Percentiles rank a stretch among this genome's conserved stretches.
Evolutionary conservation across 2,888 invertebrate genomes (phyloP).

Genomic region (Ecdyonurus torrentis): DNA sequence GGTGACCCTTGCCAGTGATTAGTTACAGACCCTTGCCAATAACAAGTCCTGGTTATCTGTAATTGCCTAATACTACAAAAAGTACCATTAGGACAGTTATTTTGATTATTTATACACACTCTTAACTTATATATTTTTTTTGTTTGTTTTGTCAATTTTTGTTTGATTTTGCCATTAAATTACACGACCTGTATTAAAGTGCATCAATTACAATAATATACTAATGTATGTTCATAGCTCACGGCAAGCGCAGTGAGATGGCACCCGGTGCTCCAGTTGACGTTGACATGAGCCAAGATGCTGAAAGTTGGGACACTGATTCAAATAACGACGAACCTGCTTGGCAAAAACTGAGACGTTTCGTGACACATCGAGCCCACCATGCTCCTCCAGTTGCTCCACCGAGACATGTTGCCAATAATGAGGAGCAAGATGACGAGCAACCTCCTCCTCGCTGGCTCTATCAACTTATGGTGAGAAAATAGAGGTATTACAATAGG

Average conservation of each 20-base stretch:
- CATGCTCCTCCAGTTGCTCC: background rate
- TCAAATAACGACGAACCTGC: background rate
- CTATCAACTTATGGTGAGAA: background rate
- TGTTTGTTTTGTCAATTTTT: too few relatives aligned
- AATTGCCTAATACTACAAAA: too few relatives aligned
- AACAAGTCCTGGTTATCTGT: too few relatives aligned
- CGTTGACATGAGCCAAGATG: background rate
- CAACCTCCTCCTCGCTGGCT: background rate
- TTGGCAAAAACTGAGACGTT: background rate
- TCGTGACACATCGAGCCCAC: background rate
- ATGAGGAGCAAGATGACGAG: background rate
- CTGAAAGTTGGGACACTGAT: background rate
- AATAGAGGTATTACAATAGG: too few relatives aligned
- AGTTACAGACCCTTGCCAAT: too few relatives aligned
- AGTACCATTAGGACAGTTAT: too few relatives aligned
- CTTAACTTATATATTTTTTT: too few relatives aligned
- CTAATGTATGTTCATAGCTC: conserved; percentile 30
- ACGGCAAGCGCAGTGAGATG: conserved; percentile 40
- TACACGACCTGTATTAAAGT: conserved; percentile 5
- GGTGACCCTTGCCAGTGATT: too few relatives aligned
- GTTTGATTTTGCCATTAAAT: too few relatives aligned
- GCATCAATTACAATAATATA: conserved; percentile 1
- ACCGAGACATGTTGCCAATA: background rate
- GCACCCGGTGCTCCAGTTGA: conserved; percentile 16
- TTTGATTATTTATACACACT: too few relatives aligned